A percentile compares a stretch with the other conserved stretches of the same genome.
phyloP scores from a whole-genome alignment of 2,113 vertebrate genomes.

The Steatornis caripensis region DNA sequence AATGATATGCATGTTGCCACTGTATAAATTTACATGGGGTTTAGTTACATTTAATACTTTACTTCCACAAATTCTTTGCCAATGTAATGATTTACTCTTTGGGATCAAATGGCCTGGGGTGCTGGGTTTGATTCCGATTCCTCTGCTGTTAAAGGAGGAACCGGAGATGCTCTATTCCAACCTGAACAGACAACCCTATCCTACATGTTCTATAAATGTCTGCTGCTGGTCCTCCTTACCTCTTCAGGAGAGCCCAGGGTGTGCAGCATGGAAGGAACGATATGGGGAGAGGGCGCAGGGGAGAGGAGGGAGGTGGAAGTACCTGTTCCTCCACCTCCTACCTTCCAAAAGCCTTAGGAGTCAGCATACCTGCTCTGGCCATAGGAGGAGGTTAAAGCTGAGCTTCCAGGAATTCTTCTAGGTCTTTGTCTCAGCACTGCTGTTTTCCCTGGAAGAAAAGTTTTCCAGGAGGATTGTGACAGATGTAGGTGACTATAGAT shows the following conservation, averaged over 20 bases:
- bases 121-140: background rate
- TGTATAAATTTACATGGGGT: background rate
- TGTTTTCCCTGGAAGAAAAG: background rate
- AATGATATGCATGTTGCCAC: background rate
- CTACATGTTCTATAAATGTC: background rate
- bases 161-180: background rate
- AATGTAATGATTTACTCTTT: background rate
- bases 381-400: background rate
- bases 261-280: background rate
- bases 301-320: background rate
- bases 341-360: background rate
- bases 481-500: background rate
- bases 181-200: background rate
- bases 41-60: background rate
- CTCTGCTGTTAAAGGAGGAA: background rate
- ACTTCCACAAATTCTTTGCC: background rate
- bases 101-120: background rate
- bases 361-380: background rate
- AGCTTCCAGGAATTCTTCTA: background rate
- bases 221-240: background rate
- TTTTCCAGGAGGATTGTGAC: background rate
- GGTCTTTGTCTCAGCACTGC: background rate
- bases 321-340: background rate
- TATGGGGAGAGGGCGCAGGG: rapidly evolving
- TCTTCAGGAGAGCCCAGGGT: background rate